Evolutionary conservation across 2,888 invertebrate species (phyloP).

Genomic region (Microctonus aethiopoides): DNA sequence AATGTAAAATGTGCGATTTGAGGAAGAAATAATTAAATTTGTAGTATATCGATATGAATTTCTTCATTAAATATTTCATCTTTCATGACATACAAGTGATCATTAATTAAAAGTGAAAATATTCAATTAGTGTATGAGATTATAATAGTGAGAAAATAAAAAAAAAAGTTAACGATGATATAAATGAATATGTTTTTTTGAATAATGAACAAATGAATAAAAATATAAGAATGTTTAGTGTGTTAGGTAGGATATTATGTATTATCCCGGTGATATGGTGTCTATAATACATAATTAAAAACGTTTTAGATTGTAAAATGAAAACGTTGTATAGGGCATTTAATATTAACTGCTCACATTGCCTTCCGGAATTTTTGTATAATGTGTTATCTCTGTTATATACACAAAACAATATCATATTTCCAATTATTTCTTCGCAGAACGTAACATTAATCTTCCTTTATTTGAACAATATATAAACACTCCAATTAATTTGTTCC

Average conservation of each 20-base stretch:
- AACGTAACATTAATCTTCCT: slow-evolving; percentile 55
- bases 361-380: slow-evolving; percentile 57
- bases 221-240: slow-evolving; percentile 53
- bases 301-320: slow-evolving; percentile 55
- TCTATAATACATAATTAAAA: neutral
- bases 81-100: slow-evolving; percentile 44
- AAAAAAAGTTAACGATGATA: slow-evolving; percentile 27
- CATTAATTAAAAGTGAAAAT: slow-evolving; percentile 41
- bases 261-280: slow-evolving; percentile 56
- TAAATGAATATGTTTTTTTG: slow-evolving; percentile 35
- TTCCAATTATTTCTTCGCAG: slow-evolving; percentile 45
- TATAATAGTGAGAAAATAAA: neutral
- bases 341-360: slow-evolving; percentile 59
- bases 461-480: slow-evolving; percentile 45
- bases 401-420: slow-evolving; percentile 19
- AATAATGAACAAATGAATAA: slow-evolving; percentile 34
- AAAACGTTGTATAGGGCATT: slow-evolving; percentile 57
- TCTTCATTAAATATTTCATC: slow-evolving; percentile 5
- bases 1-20: slow-evolving; percentile 21
- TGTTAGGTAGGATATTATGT: slow-evolving; percentile 50
- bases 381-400: neutral
- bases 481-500: neutral
- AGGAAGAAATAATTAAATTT: slow-evolving; percentile 30
- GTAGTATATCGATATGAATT: slow-evolving; percentile 31
- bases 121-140: slow-evolving; percentile 27